Evolutionary conservation across 2,888 invertebrate species (phyloP).

Genomic region (Tanaodytes sp.): DNA sequence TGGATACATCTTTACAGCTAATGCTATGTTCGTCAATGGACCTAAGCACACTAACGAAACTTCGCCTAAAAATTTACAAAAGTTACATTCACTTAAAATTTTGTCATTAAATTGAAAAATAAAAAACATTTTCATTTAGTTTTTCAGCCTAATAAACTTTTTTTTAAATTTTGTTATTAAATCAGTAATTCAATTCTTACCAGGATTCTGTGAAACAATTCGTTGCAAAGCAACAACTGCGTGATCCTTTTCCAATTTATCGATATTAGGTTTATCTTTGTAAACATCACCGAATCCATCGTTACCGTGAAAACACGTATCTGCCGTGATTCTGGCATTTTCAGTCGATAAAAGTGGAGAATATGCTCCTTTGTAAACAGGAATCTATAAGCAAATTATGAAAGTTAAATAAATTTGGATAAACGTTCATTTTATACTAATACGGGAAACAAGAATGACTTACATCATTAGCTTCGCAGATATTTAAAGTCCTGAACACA

Average conservation of each 20-base stretch:
- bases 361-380: conserved; percentile 80
- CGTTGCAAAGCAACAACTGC: conserved; percentile 78
- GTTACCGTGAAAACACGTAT: conserved; percentile 76
- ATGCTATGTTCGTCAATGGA: conserved; percentile 85
- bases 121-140: no score
- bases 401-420: background rate
- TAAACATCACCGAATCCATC: conserved; percentile 83
- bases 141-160: no score
- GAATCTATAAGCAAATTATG: conserved; percentile 75
- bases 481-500: conserved; percentile 79
- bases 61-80: conserved; percentile 74
- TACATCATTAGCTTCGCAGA: conserved; percentile 78
- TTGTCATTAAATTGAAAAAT: conserved; percentile 3
- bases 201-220: conserved; percentile 76
- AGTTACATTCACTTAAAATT: conserved; percentile 8
- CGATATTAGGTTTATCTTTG: conserved; percentile 71
- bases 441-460: no score
- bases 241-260: conserved; percentile 74
- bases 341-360: conserved; percentile 72
- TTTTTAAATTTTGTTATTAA: no score
- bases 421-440: no score
- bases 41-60: conserved; percentile 80
- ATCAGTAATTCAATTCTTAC: conserved; percentile 69
- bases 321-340: conserved; percentile 65
- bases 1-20: conserved; percentile 81